Evolutionary conservation across 53 echinoderm and acorn worm species (phyloP).

Genomic region (Crossaster papposus): DNA sequence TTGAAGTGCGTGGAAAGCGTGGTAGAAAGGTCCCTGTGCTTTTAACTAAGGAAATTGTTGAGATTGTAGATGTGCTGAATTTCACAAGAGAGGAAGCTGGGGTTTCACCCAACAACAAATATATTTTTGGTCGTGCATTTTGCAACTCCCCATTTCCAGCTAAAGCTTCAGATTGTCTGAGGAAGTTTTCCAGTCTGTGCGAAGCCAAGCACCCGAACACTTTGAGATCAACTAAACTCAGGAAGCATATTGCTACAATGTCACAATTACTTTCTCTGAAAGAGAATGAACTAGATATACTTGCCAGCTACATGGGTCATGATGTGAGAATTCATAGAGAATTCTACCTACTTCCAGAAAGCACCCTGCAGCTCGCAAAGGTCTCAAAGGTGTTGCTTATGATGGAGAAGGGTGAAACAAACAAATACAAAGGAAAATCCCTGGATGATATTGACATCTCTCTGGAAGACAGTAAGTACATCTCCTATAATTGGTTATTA

Average conservation of each 20-base stretch:
- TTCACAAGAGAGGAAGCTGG: slow-evolving; percentile 38
- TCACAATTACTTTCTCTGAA: slow-evolving; percentile 67
- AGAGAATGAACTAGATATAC: slow-evolving; percentile 66
- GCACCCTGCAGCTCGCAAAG: slow-evolving; percentile 66
- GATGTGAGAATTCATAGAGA: slow-evolving; percentile 59
- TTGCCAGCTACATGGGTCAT: slow-evolving; percentile 67
- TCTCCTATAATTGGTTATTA: too few relatives aligned
- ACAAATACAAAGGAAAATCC: slow-evolving; percentile 63
- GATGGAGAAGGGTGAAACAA: slow-evolving; percentile 65
- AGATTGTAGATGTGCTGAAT: slow-evolving; percentile 55
- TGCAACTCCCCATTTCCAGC: slow-evolving; percentile 26
- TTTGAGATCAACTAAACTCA: slow-evolving; percentile 65
- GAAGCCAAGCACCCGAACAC: slow-evolving; percentile 47
- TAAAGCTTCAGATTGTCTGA: slow-evolving; percentile 59
- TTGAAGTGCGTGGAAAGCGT: slow-evolving; percentile 72
- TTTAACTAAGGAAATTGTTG: slow-evolving; percentile 58
- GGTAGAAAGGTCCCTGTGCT: slow-evolving; percentile 71
- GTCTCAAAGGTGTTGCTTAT: slow-evolving; percentile 68
- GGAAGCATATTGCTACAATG: slow-evolving; percentile 71
- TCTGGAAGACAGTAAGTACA: slow-evolving; percentile 54
- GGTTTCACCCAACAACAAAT: slow-evolving; percentile 56
- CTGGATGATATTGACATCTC: slow-evolving; percentile 63
- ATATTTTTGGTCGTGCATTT: slow-evolving; percentile 64
- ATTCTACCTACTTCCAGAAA: slow-evolving; percentile 56
- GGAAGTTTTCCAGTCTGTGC: slow-evolving; percentile 48